Evolutionary conservation across 2,113 vertebrate genomes (phyloP).

Genomic region (Campylorhamphus procurvoides): DNA sequence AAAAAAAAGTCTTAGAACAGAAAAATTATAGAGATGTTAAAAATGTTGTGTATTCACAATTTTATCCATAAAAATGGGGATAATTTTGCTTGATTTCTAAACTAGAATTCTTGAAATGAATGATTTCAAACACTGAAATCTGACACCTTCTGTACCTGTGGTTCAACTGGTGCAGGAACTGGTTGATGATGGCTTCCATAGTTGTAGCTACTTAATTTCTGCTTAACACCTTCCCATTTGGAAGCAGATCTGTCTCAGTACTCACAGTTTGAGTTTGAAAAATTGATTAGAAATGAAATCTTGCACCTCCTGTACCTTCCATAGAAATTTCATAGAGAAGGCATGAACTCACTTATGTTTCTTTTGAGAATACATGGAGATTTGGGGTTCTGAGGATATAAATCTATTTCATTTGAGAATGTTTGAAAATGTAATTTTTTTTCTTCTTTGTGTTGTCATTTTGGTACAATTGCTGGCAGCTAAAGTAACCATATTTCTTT

Average conservation of each 20-base stretch:
- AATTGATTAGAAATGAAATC: not conserved
- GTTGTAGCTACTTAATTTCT: not conserved
- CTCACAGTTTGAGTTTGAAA: not conserved
- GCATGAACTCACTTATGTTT: not conserved
- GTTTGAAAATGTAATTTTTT: not conserved
- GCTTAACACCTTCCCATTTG: not conserved
- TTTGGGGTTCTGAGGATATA: not conserved
- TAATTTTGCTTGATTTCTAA: not conserved
- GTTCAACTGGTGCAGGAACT: not conserved
- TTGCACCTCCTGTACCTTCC: not conserved
- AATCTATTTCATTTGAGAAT: not conserved
- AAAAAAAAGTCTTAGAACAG: not conserved
- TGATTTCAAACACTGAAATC: not conserved
- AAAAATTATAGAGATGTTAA: not conserved
- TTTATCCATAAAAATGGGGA: not conserved
- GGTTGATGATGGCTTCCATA: not conserved
- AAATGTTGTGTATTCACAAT: not conserved
- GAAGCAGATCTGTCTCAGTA: not conserved
- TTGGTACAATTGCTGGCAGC: slow-evolving; percentile 48
- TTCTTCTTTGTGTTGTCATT: slow-evolving; percentile 31
- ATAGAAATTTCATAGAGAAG: not conserved
- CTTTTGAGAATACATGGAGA: not conserved
- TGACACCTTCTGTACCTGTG: not conserved
- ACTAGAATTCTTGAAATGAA: not conserved
- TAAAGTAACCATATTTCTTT: slow-evolving; percentile 47